Conservation (phyloP, 2,113 vertebrate genomes). For the Columbina picui region DNA sequence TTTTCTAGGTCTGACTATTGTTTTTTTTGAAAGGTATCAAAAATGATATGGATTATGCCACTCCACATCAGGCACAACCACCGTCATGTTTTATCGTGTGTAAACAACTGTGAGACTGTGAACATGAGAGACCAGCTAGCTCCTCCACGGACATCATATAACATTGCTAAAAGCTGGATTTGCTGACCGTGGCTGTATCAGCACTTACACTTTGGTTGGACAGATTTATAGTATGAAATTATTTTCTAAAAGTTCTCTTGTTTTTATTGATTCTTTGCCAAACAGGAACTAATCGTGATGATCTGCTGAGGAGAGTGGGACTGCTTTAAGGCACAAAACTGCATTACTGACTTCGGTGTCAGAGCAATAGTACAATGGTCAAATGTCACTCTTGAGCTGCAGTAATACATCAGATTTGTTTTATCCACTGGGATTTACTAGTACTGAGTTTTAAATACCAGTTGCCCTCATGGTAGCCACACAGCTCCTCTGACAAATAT, state of each 20-base stretch:
- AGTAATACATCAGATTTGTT: slow-evolving; percentile 37
- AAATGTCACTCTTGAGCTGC: slow-evolving; percentile 17
- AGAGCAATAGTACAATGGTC: neutral
- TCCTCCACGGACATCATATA: neutral
- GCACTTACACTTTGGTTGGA: neutral
- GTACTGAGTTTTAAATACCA: slow-evolving; percentile 30
- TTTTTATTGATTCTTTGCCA: neutral
- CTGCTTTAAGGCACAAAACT: neutral
- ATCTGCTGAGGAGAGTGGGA: neutral
- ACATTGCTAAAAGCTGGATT: neutral
- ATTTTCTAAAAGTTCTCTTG: neutral
- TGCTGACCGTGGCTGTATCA: neutral
- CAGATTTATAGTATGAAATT: neutral
- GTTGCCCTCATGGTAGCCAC: slow-evolving; percentile 61
- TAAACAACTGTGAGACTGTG: neutral
- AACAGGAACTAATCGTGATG: neutral
- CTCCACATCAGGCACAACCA: neutral
- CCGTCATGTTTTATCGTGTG: accelerated
- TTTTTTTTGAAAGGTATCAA: neutral
- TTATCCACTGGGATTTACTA: slow-evolving; percentile 24
- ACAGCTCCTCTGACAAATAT: neutral
- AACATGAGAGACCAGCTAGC: neutral
- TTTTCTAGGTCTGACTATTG: neutral
- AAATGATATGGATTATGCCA: neutral
- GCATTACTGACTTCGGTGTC: slow-evolving; percentile 14